phyloP scores from a whole-genome alignment of 2,888 invertebrate species.

The Rhagonycha lutea region DNA sequence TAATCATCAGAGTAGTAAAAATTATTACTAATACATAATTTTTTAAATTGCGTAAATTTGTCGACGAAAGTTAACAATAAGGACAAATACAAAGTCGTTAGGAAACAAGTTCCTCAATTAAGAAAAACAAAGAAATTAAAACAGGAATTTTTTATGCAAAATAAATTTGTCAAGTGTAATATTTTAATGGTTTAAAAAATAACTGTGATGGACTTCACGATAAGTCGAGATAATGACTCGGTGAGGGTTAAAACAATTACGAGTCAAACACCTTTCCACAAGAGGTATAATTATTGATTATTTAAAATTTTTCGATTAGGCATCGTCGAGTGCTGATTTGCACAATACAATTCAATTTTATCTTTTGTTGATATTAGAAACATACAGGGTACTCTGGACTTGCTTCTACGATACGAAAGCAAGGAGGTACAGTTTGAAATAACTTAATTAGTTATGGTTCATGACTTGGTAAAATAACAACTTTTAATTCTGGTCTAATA shows the following conservation, averaged over 20 bases:
- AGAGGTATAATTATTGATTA: background rate
- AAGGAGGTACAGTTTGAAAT: background rate
- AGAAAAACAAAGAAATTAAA: background rate
- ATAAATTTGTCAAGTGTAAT: background rate
- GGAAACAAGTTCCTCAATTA: background rate
- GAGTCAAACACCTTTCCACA: background rate
- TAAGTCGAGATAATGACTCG: background rate
- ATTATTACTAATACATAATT: slow-evolving; percentile 17
- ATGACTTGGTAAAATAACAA: background rate
- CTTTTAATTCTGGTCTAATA: background rate
- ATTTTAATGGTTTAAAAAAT: background rate
- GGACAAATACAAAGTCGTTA: background rate
- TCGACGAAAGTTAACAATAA: background rate
- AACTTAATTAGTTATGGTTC: background rate
- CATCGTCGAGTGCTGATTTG: background rate
- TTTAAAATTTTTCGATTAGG: background rate
- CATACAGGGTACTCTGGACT: background rate
- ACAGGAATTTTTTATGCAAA: background rate
- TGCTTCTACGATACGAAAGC: background rate
- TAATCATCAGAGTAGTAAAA: slow-evolving; percentile 11
- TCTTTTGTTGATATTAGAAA: background rate
- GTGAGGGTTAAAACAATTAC: background rate
- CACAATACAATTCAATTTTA: background rate
- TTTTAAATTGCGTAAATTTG: background rate
- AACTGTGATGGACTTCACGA: background rate